Evolutionary conservation across 2,797 vertebrate species (phyloP).

Genomic region (Gadopsis marmoratus): DNA sequence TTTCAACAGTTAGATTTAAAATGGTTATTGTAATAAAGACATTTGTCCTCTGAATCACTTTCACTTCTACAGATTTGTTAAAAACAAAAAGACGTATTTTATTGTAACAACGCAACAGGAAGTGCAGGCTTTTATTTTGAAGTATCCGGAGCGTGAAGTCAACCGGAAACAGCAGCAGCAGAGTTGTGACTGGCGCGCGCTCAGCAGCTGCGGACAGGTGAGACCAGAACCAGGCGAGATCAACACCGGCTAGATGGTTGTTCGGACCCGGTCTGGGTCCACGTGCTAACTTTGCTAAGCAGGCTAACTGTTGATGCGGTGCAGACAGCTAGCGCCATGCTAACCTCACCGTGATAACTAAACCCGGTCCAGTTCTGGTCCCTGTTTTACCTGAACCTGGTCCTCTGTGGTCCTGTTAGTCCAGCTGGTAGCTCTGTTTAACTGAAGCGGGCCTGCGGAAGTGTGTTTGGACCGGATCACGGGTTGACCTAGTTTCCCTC

Average conservation of each 20-base stretch:
- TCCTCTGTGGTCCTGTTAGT: background rate
- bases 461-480: background rate
- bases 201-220: background rate
- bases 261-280: background rate
- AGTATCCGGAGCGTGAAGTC: fast-evolving
- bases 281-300: background rate
- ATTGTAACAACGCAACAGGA: background rate
- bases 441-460: background rate
- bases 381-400: background rate
- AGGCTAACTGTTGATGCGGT: background rate
- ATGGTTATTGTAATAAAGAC: too few species aligned
- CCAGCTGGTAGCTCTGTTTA: background rate
- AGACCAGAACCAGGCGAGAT: slow-evolving; percentile 18
- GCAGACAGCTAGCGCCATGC: background rate
- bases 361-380: background rate
- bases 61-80: too few species aligned
- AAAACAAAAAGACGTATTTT: too few species aligned
- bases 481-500: slow-evolving; percentile 34
- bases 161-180: slow-evolving; percentile 2
- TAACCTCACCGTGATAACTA: background rate
- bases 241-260: fast-evolving
- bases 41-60: too few species aligned
- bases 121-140: slow-evolving; percentile 33
- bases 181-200: too few species aligned
- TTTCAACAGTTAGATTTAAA: too few species aligned